Evolutionary conservation across 2,797 vertebrate genomes (phyloP), one percentile per base, ranked within the genome.

Genomic region (Danionella dracula): DNA sequence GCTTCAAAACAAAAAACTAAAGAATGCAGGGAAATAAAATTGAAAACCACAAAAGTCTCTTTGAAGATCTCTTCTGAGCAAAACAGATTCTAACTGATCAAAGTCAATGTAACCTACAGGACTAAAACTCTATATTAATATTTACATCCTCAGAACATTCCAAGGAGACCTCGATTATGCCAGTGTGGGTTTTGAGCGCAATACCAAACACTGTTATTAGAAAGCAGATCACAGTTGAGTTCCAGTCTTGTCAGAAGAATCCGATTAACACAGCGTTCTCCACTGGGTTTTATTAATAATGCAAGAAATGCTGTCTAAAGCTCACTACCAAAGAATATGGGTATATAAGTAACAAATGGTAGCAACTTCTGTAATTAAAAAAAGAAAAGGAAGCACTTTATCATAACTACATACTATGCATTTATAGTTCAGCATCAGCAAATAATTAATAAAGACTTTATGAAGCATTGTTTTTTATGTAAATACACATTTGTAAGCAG

Each of bases 171-270:
- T 23, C 6, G 37, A 50, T 64, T 42, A 58, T 15, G 37, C 41
- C 64, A 62, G 48, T 38, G 66, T 48, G 44, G n/a, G 19, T 32
- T 64, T 71, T 55, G 44, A 64, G 60, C 27, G 59, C 71, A 56
- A 68, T 48, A 62, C 42, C 42, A 58, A 74, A 66, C 58, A 61
- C 66, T 16, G 55, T 67, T 70, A 68, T 64, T 61, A 60, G 38
- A 27, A 57, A 45, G 54, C 44, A 62, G 34, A 65, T 32, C 27
- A 48, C 44, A 31, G 27, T 8, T 29, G 27, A 15, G 20, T 21
- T 37, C 32, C 20, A 21, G 16, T 68, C 31, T n/a, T 63, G 49
- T 64, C 54, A 65, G 68, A 55, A 51, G 38, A 41, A 60, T 66
- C 60, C 55, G 50, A 67, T 66, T 49, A 44, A 45, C 53, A 54